These are phyloP conservation scores for Helicoverpa zea DNA, from an alignment of 1,140 invertebrate species.

Conservation along the genomic window DNA sequence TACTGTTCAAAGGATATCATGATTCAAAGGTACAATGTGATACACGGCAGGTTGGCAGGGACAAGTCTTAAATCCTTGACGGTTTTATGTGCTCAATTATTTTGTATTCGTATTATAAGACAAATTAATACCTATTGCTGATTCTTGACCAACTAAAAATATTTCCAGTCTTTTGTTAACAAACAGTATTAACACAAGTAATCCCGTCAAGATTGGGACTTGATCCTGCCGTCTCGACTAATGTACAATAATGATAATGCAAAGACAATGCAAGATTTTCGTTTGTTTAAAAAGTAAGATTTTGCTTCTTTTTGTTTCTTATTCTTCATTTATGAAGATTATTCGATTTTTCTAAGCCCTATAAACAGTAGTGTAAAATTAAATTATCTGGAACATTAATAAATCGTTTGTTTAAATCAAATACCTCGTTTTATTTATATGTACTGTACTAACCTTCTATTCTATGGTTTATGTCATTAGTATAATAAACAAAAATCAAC, in stretches of 20 bases:
- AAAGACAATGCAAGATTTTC: slow-evolving; percentile 43
- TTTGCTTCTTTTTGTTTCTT: slow-evolving; percentile 28
- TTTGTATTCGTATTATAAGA: not conserved
- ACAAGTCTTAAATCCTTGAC: not conserved
- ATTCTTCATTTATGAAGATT: slow-evolving; percentile 11
- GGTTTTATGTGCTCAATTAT: not conserved
- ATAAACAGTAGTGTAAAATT: slow-evolving; percentile 67
- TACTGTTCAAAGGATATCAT: slow-evolving; percentile 27
- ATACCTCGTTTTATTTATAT: slow-evolving; percentile 44
- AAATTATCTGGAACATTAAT: slow-evolving; percentile 66
- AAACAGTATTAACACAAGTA: slow-evolving; percentile 4
- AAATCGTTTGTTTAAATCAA: slow-evolving; percentile 75
- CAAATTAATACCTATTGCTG: not conserved
- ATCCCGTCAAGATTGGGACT: slow-evolving; percentile 1
- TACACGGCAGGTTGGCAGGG: not conserved
- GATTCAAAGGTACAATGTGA: not conserved
- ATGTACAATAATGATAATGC: slow-evolving; percentile 41
- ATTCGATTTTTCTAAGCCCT: slow-evolving; percentile 48
- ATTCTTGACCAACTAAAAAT: not conserved
- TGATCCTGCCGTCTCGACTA: not conserved
- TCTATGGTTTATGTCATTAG: too few relatives aligned
- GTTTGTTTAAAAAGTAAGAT: slow-evolving; percentile 16
- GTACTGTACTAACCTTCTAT: too few relatives aligned
- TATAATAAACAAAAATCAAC: too few relatives aligned
- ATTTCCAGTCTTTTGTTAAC: not conserved